Base-by-base conservation (phyloP, 2,888 invertebrate species). In the Cacoxenus indagator region DNA sequence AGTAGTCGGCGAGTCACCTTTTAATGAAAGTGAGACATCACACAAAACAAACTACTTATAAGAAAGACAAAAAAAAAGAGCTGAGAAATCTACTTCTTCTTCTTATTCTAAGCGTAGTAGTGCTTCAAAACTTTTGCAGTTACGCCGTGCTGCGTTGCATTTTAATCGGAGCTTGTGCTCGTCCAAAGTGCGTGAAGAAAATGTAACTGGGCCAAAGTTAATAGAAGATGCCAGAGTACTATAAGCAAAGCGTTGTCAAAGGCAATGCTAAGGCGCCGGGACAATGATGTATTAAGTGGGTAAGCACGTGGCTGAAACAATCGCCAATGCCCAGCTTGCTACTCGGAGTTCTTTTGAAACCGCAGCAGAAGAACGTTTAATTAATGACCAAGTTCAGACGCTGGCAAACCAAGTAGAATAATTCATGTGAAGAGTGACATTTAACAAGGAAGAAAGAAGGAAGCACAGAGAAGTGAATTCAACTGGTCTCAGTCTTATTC, bases 341-440 rank as follows among this genome's bases (percentile, higher is more conserved):
- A n/a, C n/a, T n/a, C n/a, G n/a, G n/a, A n/a, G n/a, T n/a, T n/a
- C n/a, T n/a, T n/a, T n/a, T n/a, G n/a, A n/a, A 26, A 26, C 55
- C 26, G 26, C 9, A 6, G 26, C 55, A 55, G 26, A 22, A 55
- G 24, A 55, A 55, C 24, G 11, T 26, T 55, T 6, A 55, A 55
- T 55, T 55, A 55, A 55, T 55, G 26, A 26, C 55, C 55, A 55
- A 55, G 55, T 26, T 55, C 55, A 55, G 55, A 26, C 55, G 1
- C 26, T 14, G 55, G 26, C 55, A 22, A 55, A 2, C 26, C 45
- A 55, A 8, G 54, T 55, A 8, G 54, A 22, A 26, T 55, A 24
- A 26, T 26, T 55, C 26, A 55, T 55, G 55, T 26, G 26, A 43
- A n/a, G 3, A n/a, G 14, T 43, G 45, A 43, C 45, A 26, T 19